Conservation (phyloP, 2,113 vertebrate species). For the Nyctibius bracteatus region DNA sequence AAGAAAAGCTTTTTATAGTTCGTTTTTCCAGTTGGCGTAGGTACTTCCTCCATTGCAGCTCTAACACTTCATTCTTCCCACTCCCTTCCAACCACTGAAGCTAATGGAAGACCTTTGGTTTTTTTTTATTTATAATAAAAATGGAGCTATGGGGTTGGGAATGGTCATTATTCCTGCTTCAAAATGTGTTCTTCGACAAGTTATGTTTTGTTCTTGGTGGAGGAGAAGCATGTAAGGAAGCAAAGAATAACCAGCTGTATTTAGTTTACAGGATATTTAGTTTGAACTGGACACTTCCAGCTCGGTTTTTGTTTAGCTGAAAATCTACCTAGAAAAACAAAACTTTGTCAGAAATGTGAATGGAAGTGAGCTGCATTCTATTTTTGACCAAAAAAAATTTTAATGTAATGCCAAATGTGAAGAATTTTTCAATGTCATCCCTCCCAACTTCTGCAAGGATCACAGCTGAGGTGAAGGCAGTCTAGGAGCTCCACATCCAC, state of each 20-base stretch:
- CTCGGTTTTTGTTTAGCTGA: background rate
- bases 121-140: background rate
- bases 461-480: background rate
- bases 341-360: background rate
- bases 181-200: background rate
- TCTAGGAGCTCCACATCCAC: background rate
- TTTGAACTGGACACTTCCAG: background rate
- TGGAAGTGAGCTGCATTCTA: background rate
- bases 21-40: slow-evolving; percentile 19
- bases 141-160: background rate
- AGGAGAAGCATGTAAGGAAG: background rate
- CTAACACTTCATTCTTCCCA: background rate
- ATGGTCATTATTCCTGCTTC: background rate
- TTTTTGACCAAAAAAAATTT: background rate
- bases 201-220: background rate
- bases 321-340: background rate
- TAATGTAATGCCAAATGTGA: background rate
- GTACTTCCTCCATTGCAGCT: slow-evolving; percentile 28
- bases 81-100: background rate
- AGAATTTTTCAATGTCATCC: background rate
- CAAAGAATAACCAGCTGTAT: background rate
- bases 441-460: background rate
- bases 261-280: background rate
- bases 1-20: slow-evolving; percentile 63
- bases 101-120: slow-evolving; percentile 4